Conservation (phyloP, 1,140 invertebrate genomes). For the Cecropterus lyciades region DNA sequence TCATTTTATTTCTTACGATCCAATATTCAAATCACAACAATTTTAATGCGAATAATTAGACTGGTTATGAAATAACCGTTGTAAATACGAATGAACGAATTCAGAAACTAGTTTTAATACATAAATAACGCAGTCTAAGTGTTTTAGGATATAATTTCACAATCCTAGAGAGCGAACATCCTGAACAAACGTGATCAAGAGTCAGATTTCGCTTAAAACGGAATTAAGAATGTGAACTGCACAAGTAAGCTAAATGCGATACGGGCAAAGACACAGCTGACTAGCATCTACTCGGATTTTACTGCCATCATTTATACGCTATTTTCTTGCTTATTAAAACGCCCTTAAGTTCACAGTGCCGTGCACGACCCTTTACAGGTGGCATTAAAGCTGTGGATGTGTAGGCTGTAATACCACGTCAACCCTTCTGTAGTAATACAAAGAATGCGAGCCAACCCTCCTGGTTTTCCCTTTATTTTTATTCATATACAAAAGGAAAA, state of each 20-base stretch:
- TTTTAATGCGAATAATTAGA: too few species aligned
- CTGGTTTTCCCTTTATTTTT: slow-evolving; percentile 55
- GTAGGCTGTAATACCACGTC: slow-evolving; percentile 52
- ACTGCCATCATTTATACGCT: neutral
- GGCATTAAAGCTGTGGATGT: slow-evolving; percentile 25
- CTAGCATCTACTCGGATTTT: slow-evolving; percentile 22
- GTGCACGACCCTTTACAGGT: slow-evolving; percentile 39
- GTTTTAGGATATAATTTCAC: neutral
- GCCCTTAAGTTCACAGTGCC: slow-evolving; percentile 17
- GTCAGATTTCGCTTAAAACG: slow-evolving; percentile 52
- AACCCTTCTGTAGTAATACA: slow-evolving; percentile 62
- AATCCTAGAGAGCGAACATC: neutral
- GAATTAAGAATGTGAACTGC: slow-evolving; percentile 46
- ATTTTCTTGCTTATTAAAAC: slow-evolving; percentile 20
- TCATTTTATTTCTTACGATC: too few species aligned
- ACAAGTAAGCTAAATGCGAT: slow-evolving; percentile 49
- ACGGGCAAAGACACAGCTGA: slow-evolving; percentile 30
- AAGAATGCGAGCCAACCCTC: slow-evolving; percentile 54
- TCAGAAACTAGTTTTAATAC: too few species aligned
- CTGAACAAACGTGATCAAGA: slow-evolving; percentile 7
- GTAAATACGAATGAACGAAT: too few species aligned
- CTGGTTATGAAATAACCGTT: too few species aligned
- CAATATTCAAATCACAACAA: too few species aligned
- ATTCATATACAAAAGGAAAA: slow-evolving; percentile 68
- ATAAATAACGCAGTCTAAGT: neutral